Conservation (phyloP, 2,797 vertebrate genomes). For the Centropyge bicolor region DNA sequence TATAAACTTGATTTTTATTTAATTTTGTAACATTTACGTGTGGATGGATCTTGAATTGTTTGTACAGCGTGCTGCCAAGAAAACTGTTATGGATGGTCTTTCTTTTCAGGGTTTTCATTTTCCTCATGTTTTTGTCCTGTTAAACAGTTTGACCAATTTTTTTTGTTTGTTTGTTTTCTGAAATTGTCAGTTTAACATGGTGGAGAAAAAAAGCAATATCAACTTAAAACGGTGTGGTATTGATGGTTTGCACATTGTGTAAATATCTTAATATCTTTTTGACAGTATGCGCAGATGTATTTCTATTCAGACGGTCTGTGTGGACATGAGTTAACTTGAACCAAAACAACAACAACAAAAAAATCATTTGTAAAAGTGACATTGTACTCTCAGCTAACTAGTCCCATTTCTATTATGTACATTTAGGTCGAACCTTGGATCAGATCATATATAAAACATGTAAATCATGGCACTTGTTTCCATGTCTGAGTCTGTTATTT, state of each 20-base stretch:
- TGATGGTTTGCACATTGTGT: slow-evolving; percentile 86
- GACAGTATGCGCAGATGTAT: slow-evolving; percentile 79
- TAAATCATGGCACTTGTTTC: slow-evolving; percentile 88
- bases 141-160: slow-evolving; percentile 39
- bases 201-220: slow-evolving; percentile 83
- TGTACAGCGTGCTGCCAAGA: slow-evolving; percentile 70
- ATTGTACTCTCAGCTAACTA: slow-evolving; percentile 75
- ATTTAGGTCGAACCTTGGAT: slow-evolving; percentile 88
- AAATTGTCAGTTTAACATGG: slow-evolving; percentile 56
- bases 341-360: slow-evolving; percentile 71
- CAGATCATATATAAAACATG: slow-evolving; percentile 93
- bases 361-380: slow-evolving; percentile 79
- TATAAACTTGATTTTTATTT: slow-evolving; percentile 84
- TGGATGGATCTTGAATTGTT: slow-evolving; percentile 65
- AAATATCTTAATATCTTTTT: slow-evolving; percentile 82
- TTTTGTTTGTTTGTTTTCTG: slow-evolving; percentile 51
- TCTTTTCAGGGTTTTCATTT: slow-evolving; percentile 77
- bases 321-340: slow-evolving; percentile 73
- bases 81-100: slow-evolving; percentile 63
- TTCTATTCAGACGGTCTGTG: slow-evolving; percentile 80
- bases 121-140: slow-evolving; percentile 63
- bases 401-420: slow-evolving; percentile 91
- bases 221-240: slow-evolving; percentile 76
- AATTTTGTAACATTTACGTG: slow-evolving; percentile 76
- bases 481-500: slow-evolving; percentile 84